These are phyloP conservation scores for Dinomys branickii DNA, from an alignment of 2,113 vertebrate genomes.

Conservation along the genomic window DNA sequence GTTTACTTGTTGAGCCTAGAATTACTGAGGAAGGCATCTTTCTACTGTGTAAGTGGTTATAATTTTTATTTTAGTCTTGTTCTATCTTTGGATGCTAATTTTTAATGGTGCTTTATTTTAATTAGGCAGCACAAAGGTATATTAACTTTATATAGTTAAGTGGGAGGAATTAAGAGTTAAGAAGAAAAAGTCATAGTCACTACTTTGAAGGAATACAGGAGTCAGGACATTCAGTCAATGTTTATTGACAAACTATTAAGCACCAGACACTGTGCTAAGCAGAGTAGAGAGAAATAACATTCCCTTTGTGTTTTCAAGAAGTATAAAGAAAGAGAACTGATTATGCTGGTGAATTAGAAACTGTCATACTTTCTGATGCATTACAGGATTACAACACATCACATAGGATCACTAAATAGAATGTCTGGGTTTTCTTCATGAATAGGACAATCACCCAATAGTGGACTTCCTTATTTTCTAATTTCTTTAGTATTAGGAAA, in stretches of 20 bases:
- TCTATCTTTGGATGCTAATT: slow-evolving; percentile 14
- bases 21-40: slow-evolving; percentile 45
- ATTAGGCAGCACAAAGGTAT: neutral
- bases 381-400: neutral
- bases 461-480: slow-evolving; percentile 30
- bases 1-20: neutral
- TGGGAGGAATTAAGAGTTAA: neutral
- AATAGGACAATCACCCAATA: slow-evolving; percentile 31
- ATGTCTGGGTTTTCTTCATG: slow-evolving; percentile 12
- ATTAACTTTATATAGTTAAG: neutral
- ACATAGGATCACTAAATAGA: neutral
- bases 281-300: neutral
- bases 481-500: slow-evolving; percentile 12
- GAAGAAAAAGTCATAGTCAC: neutral
- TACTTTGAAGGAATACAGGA: neutral
- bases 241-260: neutral
- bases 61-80: neutral
- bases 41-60: neutral
- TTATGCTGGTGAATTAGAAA: slow-evolving; percentile 12
- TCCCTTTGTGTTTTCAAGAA: neutral
- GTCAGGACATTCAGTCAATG: neutral
- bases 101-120: slow-evolving; percentile 62
- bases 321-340: neutral
- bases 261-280: neutral
- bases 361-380: slow-evolving; percentile 30